A percentile compares a stretch with the other conserved stretches of the same genome.
Evolutionary conservation across 53 echinoderm and acorn worm species (phyloP).

Genomic region (Actinopyga echinites): DNA sequence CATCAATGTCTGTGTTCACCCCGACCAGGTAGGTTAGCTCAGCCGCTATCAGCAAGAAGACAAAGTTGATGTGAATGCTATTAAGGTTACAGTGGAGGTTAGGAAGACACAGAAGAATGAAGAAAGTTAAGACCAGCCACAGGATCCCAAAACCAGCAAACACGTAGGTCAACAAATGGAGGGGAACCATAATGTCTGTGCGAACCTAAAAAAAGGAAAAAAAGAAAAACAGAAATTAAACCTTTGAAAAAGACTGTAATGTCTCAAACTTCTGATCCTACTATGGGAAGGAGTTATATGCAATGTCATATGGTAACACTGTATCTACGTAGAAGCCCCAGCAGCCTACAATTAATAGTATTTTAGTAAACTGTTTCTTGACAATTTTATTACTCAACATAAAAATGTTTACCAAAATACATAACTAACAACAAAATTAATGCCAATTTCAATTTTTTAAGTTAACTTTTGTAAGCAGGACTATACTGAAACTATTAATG

Average conservation of each 20-base stretch:
- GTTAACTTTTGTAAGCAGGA: too few relatives aligned
- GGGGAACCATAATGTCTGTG: constrained; percentile 53
- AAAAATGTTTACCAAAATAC: too few relatives aligned
- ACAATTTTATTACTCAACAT: too few relatives aligned
- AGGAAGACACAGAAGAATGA: constrained; percentile 84
- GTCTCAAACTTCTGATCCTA: too few relatives aligned
- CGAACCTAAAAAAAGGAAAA: neutral
- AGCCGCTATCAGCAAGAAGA: constrained; percentile 82
- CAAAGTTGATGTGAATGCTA: constrained; percentile 94
- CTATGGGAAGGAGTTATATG: too few relatives aligned
- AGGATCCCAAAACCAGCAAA: constrained; percentile 70
- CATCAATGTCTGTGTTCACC: constrained; percentile 84
- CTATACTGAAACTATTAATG: too few relatives aligned
- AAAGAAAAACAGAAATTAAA: neutral
- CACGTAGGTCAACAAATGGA: constrained; percentile 76
- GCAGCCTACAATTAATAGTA: too few relatives aligned
- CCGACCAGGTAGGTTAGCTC: constrained; percentile 89
- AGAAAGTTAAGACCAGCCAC: constrained; percentile 80
- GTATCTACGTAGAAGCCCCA: too few relatives aligned
- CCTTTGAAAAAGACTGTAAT: neutral
- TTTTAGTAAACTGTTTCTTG: too few relatives aligned
- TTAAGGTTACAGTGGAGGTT: constrained; percentile 91
- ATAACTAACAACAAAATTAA: too few relatives aligned
- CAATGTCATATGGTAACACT: too few relatives aligned
- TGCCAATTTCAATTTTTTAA: too few relatives aligned